Evolutionary conservation across 2,888 invertebrate genomes (phyloP).

Genomic region (Acleris sparsana): DNA sequence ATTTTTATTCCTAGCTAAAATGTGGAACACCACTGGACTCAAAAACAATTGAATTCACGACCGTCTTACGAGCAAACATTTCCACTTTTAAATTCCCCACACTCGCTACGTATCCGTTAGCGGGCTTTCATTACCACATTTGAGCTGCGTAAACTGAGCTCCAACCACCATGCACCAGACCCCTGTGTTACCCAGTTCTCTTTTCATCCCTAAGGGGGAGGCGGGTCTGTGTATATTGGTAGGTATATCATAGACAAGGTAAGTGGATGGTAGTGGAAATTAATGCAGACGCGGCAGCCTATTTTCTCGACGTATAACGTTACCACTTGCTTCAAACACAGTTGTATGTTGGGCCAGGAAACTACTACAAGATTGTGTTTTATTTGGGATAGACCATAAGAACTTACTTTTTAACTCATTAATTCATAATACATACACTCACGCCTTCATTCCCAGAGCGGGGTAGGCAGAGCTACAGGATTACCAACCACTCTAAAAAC

Average conservation of each 20-base stretch:
- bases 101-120: constrained; percentile 18
- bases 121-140: constrained; percentile 26
- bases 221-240: constrained; percentile 16
- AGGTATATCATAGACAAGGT: constrained; percentile 36
- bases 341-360: constrained; percentile 40
- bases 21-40: neutral
- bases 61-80: constrained; percentile 6
- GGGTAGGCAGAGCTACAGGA: too few relatives aligned
- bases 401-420: too few relatives aligned
- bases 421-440: too few relatives aligned
- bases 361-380: constrained; percentile 6
- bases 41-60: constrained; percentile 8
- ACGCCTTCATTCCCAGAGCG: too few relatives aligned
- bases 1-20: neutral
- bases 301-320: constrained; percentile 56
- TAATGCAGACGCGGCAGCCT: constrained; percentile 60
- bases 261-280: constrained; percentile 53
- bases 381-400: too few relatives aligned
- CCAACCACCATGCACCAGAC: constrained; percentile 4
- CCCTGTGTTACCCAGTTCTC: neutral
- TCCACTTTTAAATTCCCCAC: constrained; percentile 18
- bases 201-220: constrained; percentile 2
- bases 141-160: constrained; percentile 11
- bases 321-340: constrained; percentile 49
- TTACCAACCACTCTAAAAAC: too few relatives aligned